phyloP scores from a whole-genome alignment of 1,140 invertebrate genomes.

The Oreohelix idahoensis region DNA sequence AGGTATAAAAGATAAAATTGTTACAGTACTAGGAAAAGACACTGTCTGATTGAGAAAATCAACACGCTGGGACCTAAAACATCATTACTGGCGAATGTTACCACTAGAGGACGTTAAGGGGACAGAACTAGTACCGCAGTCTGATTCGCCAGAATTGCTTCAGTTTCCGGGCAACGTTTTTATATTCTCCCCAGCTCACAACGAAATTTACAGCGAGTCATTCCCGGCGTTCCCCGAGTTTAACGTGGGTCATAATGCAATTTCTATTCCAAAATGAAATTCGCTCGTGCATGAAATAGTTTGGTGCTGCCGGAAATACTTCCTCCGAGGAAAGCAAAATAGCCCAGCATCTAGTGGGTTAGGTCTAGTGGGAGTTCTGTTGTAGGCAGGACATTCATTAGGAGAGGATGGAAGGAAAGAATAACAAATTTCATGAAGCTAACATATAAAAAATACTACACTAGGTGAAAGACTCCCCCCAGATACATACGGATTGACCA shows the following conservation, averaged over 20 bases:
- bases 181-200: background rate
- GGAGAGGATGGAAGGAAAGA: too few relatives aligned
- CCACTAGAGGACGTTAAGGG: background rate
- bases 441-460: too few relatives aligned
- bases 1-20: background rate
- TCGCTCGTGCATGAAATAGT: background rate
- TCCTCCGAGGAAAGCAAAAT: background rate
- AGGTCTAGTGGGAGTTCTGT: background rate
- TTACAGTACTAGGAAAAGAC: background rate
- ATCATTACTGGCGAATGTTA: background rate
- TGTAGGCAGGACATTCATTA: too few relatives aligned
- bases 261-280: constrained; percentile 10
- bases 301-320: background rate
- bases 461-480: too few relatives aligned
- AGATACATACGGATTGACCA: too few relatives aligned
- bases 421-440: too few relatives aligned
- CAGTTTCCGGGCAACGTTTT: background rate
- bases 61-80: background rate
- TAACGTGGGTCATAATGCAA: background rate
- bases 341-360: background rate
- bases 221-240: background rate
- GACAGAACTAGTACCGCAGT: background rate
- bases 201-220: background rate
- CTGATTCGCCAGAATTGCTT: background rate
- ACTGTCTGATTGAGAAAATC: background rate